These are phyloP conservation scores for Athalia cordata DNA, from an alignment of 2,888 invertebrate genomes.

Conservation along the genomic window DNA sequence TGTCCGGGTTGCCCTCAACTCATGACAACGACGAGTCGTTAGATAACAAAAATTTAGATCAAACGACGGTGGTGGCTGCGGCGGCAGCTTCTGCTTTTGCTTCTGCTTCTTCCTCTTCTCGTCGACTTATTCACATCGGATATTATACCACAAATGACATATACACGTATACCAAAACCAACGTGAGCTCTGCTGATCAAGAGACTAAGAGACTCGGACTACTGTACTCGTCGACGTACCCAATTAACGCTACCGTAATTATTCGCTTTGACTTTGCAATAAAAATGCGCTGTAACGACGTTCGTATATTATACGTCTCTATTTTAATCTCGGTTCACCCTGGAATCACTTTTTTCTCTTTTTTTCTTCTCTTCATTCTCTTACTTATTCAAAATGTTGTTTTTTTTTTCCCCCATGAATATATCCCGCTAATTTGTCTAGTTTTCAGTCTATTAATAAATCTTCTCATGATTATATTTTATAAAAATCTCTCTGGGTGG, in stretches of 20 bases:
- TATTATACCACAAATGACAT: neutral
- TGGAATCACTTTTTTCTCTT: neutral
- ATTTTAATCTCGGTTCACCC: neutral
- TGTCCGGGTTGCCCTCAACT: too few relatives aligned
- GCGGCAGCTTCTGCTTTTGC: too few relatives aligned
- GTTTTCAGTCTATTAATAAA: too few relatives aligned
- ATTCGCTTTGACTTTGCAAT: constrained; percentile 26
- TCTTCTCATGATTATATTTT: too few relatives aligned
- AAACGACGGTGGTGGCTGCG: neutral
- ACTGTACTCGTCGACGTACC: constrained; percentile 1
- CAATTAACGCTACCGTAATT: constrained; percentile 25
- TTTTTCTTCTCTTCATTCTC: neutral
- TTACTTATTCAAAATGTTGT: neutral
- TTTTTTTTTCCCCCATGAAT: neutral
- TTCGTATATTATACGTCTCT: neutral
- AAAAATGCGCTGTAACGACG: neutral
- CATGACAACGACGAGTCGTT: neutral
- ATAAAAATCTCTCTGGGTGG: too few relatives aligned
- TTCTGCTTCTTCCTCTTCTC: too few relatives aligned
- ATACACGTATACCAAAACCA: neutral
- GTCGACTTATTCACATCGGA: too few relatives aligned
- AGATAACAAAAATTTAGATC: constrained; percentile 10
- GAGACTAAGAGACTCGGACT: neutral
- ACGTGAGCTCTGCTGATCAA: neutral
- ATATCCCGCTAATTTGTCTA: too few relatives aligned